phyloP scores from a whole-genome alignment of 2,888 invertebrate species.

The Dolichopus griseipennis region DNA sequence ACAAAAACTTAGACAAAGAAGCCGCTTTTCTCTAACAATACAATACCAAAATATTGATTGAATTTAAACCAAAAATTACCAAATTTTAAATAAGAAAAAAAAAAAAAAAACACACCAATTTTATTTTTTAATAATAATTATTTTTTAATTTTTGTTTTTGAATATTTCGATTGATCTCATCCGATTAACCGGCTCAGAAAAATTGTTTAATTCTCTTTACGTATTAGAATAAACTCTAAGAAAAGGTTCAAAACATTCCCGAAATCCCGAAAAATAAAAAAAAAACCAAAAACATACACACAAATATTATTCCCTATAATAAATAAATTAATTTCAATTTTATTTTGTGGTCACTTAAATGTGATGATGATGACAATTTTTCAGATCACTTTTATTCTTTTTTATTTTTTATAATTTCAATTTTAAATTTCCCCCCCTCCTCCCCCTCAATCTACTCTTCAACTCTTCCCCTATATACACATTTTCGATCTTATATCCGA shows the following conservation, averaged over 20 bases:
- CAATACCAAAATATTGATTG: too few species aligned
- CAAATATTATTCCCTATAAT: slow-evolving; percentile 1
- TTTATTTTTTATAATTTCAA: neutral
- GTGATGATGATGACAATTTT: neutral
- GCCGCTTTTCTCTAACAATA: too few species aligned
- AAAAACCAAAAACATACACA: neutral
- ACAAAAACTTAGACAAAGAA: too few species aligned
- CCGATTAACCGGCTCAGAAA: neutral
- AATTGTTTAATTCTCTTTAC: neutral
- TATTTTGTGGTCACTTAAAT: neutral
- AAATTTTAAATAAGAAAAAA: too few species aligned
- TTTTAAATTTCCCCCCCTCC: neutral
- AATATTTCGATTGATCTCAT: neutral
- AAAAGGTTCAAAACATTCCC: neutral
- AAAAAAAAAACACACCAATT: neutral
- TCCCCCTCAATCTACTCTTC: neutral
- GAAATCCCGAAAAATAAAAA: too few species aligned
- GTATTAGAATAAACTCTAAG: neutral
- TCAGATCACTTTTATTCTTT: neutral
- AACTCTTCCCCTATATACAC: neutral
- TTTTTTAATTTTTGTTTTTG: too few species aligned
- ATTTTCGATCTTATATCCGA: too few species aligned
- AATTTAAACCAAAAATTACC: neutral
- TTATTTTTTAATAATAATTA: neutral
- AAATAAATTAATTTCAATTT: slow-evolving; percentile 6